A percentile compares a stretch with the other conserved stretches of the same genome.
Evolutionary conservation across 2,888 invertebrate species (phyloP).

Genomic region (Griposia aprilina): DNA sequence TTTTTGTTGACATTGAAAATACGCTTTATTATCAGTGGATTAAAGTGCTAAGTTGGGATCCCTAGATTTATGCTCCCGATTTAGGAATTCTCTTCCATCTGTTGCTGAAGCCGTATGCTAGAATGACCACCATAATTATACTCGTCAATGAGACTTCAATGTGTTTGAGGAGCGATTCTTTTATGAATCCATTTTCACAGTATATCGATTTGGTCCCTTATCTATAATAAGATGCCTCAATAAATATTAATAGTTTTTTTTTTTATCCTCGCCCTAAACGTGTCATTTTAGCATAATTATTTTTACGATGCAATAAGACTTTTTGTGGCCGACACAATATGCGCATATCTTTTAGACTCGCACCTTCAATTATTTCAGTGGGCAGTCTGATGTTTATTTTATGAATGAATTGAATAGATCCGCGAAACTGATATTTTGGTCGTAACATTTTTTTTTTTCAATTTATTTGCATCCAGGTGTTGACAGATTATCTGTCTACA

Average conservation of each 20-base stretch:
- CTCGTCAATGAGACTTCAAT: too few species aligned
- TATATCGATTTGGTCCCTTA: neutral
- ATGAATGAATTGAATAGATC: neutral
- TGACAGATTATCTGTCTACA: neutral
- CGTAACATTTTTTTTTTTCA: neutral
- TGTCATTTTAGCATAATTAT: conserved; percentile 14
- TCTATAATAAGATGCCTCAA: neutral
- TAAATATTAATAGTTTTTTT: neutral
- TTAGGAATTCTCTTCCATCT: neutral
- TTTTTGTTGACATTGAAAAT: neutral
- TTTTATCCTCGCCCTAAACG: neutral
- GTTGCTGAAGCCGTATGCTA: neutral
- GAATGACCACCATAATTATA: neutral
- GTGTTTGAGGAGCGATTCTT: neutral
- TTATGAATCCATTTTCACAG: neutral
- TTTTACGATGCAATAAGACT: conserved; percentile 1
- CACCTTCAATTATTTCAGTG: conserved; percentile 22
- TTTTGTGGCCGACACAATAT: neutral
- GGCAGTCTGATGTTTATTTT: neutral
- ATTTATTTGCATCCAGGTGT: neutral
- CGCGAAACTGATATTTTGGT: neutral
- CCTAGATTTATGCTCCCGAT: neutral
- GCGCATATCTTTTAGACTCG: conserved; percentile 18
- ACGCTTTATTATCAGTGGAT: too few species aligned
- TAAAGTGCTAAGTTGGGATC: neutral